phyloP scores from a whole-genome alignment of 2,113 vertebrate species.

The Scopus umbretta region DNA sequence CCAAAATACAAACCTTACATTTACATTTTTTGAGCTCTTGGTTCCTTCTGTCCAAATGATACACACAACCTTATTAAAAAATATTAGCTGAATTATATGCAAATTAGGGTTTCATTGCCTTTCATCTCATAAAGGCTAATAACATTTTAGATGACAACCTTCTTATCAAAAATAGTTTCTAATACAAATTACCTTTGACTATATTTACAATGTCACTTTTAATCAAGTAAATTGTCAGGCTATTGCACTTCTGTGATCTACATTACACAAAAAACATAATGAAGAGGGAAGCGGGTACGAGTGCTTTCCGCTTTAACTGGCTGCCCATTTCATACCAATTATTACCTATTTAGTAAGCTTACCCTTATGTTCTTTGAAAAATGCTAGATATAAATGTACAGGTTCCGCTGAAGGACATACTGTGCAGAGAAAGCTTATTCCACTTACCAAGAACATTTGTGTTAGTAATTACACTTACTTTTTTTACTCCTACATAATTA shows the following conservation, averaged over 20 bases:
- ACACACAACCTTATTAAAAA: conserved; percentile 36
- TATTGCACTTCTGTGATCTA: not conserved
- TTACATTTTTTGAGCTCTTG: not conserved
- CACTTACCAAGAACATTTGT: conserved; percentile 17
- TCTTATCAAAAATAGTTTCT: conserved; percentile 34
- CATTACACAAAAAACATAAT: not conserved
- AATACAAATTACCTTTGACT: conserved; percentile 58
- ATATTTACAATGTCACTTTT: conserved; percentile 59
- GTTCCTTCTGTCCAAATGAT: conserved; percentile 9
- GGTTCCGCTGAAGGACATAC: not conserved
- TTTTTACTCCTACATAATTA: not conserved
- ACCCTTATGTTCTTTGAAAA: not conserved
- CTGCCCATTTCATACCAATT: conserved; percentile 34
- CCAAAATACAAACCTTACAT: not conserved
- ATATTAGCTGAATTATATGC: conserved; percentile 36
- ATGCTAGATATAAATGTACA: not conserved
- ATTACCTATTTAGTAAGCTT: not conserved
- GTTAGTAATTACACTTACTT: conserved; percentile 11
- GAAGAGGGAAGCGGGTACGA: not conserved
- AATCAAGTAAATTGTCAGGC: conserved; percentile 52
- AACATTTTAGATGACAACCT: conserved; percentile 34
- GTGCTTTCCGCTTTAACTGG: conserved; percentile 11
- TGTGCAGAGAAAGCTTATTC: not conserved
- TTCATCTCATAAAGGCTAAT: conserved; percentile 36
- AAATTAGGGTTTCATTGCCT: conserved; percentile 38